Base-by-base conservation (phyloP, 1,140 invertebrate species). In the Ctenoplectra terminalis region DNA sequence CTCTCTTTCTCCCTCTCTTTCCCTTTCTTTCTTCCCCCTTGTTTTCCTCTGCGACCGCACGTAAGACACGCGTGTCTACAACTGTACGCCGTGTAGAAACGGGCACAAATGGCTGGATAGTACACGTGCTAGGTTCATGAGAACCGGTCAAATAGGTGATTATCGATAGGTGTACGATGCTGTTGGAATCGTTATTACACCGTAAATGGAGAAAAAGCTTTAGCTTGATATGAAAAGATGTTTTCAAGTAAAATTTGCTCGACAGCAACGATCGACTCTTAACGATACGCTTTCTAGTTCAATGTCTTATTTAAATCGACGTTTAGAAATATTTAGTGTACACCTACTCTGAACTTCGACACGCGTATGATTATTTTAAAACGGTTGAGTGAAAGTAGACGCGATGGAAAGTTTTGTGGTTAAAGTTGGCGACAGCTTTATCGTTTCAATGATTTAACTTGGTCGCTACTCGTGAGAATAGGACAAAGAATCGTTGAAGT, bases 11-110 rank as follows among this genome's bases (percentile, higher is more conserved):
- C 48, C 29, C 50, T 76, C 26, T 58, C n/a, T 66, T 20, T 79
- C 63, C 31, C 6, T 26, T 23, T 75, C 64, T 11, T 20, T 31
- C 26, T 58, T 11, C 50, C 23, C 40, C 64, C 26, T 48, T n/a
- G 58, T 69, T 29, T 43, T 43, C 70, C 26, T 71, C 60, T 37
- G 58, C n/a, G 48, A 63, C 31, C 50, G 69, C 83, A 82, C 69
- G 56, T 75, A 81, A 58, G 73, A 67, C 84, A 86, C 85, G 77
- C 85, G 64, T 86, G 75, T 86, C 85, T 87, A 75, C 84, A 83
- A 56, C 56, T 80, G 84, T 80, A 73, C 71, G 29, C 17, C 56
- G 78, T 71, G 73, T 74, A 75, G 46, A 46, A 63, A 67, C 66
- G 67, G 60, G 80, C 80, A 75, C 58, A 83, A 87, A 87, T 67